Evolutionary conservation across 1,140 invertebrate genomes (phyloP).

Genomic region (Chironomus tepperi): DNA sequence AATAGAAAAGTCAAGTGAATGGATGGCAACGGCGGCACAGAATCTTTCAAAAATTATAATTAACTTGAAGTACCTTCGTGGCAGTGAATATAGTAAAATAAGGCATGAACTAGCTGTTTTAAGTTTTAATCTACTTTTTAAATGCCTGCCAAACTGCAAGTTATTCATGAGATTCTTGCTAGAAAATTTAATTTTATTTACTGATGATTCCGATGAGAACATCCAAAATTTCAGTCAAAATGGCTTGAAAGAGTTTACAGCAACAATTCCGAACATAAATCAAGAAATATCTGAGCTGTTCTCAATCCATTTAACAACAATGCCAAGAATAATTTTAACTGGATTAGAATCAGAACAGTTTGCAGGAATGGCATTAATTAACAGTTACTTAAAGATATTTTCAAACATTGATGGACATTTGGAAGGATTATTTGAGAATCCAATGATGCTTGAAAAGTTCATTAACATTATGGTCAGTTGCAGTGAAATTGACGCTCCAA

Average conservation of each 20-base stretch:
- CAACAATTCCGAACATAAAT: not conserved
- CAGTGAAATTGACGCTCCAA: conserved; percentile 30
- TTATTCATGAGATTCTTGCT: conserved; percentile 24
- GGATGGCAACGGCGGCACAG: conserved; percentile 32
- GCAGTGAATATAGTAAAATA: conserved; percentile 29
- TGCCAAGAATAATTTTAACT: conserved; percentile 34
- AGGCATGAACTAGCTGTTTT: conserved; percentile 32
- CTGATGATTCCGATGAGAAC: conserved; percentile 31
- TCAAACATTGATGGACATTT: conserved; percentile 27
- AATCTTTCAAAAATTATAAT: conserved; percentile 32
- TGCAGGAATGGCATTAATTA: conserved; percentile 34
- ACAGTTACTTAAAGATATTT: conserved; percentile 33
- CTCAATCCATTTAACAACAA: conserved; percentile 33
- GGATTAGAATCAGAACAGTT: conserved; percentile 35
- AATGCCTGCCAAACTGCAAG: conserved; percentile 29
- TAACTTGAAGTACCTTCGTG: conserved; percentile 31
- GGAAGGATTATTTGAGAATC: conserved; percentile 31
- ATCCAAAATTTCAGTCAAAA: not conserved
- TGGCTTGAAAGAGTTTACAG: not conserved
- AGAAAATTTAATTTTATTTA: conserved; percentile 34
- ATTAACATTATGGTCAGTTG: conserved; percentile 32
- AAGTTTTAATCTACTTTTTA: conserved; percentile 32
- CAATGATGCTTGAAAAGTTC: conserved; percentile 28
- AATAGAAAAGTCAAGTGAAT: conserved; percentile 29
- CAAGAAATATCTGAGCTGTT: conserved; percentile 34